These are phyloP conservation scores for Turritopsis dohrnii DNA, from an alignment of 30 jellyfish, hydroid and myxozoan species.

Conservation along the genomic window DNA sequence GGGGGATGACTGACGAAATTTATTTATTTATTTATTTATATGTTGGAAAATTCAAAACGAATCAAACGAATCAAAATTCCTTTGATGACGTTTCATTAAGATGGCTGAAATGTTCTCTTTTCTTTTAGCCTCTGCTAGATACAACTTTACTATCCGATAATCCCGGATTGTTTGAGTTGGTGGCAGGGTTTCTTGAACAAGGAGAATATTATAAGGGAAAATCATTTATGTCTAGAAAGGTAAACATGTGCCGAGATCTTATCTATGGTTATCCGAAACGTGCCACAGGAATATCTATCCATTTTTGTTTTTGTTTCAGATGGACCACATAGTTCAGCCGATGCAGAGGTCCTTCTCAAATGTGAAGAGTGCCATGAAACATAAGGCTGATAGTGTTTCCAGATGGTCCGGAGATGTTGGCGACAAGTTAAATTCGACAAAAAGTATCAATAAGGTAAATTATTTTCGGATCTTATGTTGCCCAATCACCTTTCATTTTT, in stretches of 20 bases:
- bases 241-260: too few species aligned
- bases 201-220: slow-evolving; percentile 93
- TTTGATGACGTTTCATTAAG: neutral
- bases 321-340: slow-evolving; percentile 71
- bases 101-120: neutral
- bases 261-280: too few species aligned
- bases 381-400: slow-evolving; percentile 36
- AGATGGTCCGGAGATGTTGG: slow-evolving; percentile 26
- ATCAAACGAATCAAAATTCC: neutral
- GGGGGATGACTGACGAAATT: too few species aligned
- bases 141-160: slow-evolving; percentile 46
- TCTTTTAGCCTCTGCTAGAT: slow-evolving; percentile 56
- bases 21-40: too few species aligned
- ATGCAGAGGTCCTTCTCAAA: slow-evolving; percentile 45
- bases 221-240: slow-evolving; percentile 75
- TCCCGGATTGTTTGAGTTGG: slow-evolving; percentile 80
- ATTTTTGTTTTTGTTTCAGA: slow-evolving; percentile 24
- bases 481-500: neutral
- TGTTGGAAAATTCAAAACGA: too few species aligned
- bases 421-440: slow-evolving; percentile 23
- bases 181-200: slow-evolving; percentile 80
- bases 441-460: neutral
- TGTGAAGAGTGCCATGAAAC: slow-evolving; percentile 42
- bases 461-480: neutral
- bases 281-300: too few species aligned